Base-by-base conservation (phyloP, 2,113 vertebrate genomes). In the Ceyx melanurus region DNA sequence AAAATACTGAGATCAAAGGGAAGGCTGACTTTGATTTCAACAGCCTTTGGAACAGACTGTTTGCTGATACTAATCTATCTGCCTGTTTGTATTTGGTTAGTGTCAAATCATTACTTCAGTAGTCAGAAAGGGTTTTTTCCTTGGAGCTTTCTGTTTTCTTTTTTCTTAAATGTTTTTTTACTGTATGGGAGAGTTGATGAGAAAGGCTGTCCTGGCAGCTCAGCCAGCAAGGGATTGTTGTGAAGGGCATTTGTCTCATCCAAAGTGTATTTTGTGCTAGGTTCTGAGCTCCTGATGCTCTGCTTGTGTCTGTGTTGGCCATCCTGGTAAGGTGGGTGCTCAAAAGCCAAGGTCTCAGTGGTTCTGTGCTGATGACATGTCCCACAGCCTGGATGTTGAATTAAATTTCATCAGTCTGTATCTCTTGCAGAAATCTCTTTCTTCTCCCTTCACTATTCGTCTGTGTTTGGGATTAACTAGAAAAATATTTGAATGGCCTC, bases 21-120 rank as follows among this genome's bases (percentile, higher is more conserved):
- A 81, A 85, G n/a, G 35, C 51, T 92, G 75, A 43, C 92, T 92
- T 88, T 92, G 79, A 94, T 95, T 92, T 84, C 70, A 84, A 58
- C 60, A 68, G 74, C 57, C 83, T 74, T 86, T 85, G 80, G 86
- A 92, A 57, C 66, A 85, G 83, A 37, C 66, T 75, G 70, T 78
- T 90, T 90, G 66, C 80, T 66, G 92, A 94, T 94, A 74, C 26
- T 71, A 61, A 94, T 92, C 92, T 88, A 48, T 88, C 76, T 46
- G 51, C 70, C 54, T 4, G 5, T 51, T 90, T 61, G 29, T 82
- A 88, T 92, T 94, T 92, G 82, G 45, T 81, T 95, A 85, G 84
- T 62, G 83, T 86, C 76, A 85, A 88, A 66, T 43, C 76, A 66
- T 70, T 90, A 74, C 61, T 94, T 62, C 92, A 85, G 79, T 25